Evolutionary conservation across 2,113 vertebrate species (phyloP).

Genomic region (Probosciger aterrimus): DNA sequence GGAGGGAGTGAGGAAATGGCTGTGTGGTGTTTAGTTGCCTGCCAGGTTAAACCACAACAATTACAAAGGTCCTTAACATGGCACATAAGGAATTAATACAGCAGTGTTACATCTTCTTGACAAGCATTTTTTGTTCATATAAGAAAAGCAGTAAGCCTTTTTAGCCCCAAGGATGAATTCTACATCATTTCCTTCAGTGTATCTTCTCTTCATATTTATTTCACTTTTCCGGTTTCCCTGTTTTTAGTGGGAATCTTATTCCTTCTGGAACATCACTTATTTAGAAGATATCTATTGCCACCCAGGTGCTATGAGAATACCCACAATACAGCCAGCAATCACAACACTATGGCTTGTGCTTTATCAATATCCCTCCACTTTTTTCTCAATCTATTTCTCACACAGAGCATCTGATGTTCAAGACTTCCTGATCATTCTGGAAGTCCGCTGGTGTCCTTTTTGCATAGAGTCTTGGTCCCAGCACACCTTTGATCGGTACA

Average conservation of each 20-base stretch:
- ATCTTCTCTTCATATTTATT: background rate
- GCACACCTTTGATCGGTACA: background rate
- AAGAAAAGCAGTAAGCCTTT: background rate
- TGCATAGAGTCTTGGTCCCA: background rate
- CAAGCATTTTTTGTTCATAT: background rate
- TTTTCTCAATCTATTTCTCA: background rate
- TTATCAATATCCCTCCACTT: background rate
- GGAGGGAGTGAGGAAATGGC: accelerated
- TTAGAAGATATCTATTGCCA: background rate
- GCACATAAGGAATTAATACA: background rate
- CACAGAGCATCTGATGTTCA: background rate
- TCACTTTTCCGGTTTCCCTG: background rate
- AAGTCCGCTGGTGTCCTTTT: background rate
- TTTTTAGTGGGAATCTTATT: background rate
- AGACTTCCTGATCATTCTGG: background rate
- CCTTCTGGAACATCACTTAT: background rate
- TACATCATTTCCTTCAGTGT: background rate
- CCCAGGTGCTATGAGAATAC: background rate
- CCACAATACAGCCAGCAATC: background rate
- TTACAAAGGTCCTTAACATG: background rate
- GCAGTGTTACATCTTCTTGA: background rate
- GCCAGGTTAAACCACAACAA: background rate
- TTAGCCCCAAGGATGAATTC: background rate
- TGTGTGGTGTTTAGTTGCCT: background rate
- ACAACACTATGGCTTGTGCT: background rate